phyloP scores from a whole-genome alignment of 2,797 vertebrate genomes.

The Megaceryle alcyon region DNA sequence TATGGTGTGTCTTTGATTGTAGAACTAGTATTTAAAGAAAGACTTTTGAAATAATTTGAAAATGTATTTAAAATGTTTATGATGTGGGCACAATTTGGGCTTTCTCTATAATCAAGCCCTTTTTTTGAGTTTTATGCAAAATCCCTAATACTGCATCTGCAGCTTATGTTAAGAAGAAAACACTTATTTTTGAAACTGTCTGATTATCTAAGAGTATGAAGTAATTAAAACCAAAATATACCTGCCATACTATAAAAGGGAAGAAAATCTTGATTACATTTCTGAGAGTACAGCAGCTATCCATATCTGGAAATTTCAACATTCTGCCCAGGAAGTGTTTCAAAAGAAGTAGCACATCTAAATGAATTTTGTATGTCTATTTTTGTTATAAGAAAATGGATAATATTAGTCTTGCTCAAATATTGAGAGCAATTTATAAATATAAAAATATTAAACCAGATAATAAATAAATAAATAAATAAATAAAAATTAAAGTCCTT shows the following conservation, averaged over 20 bases:
- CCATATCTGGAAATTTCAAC: not conserved
- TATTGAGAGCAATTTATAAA: not conserved
- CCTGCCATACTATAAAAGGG: not conserved
- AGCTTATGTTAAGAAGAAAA: not conserved
- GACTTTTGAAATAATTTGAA: not conserved
- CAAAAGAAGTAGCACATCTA: not conserved
- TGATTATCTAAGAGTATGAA: not conserved
- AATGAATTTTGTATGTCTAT: not conserved
- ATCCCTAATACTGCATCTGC: not conserved
- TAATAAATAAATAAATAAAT: no score
- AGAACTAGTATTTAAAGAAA: not conserved
- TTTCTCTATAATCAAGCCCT: not conserved
- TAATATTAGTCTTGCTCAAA: not conserved
- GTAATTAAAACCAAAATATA: not conserved
- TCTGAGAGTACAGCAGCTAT: not conserved
- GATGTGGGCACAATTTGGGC: not conserved
- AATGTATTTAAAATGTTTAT: not conserved
- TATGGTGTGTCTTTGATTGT: not conserved
- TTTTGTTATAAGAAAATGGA: not conserved
- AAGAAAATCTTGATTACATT: not conserved
- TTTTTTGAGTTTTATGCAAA: not conserved
- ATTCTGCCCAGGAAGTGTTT: not conserved
- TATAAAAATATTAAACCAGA: no score
- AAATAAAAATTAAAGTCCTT: not conserved
- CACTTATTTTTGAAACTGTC: not conserved